phyloP scores from a whole-genome alignment of 2,797 vertebrate species.

The Dendrocincla fuliginosa region DNA sequence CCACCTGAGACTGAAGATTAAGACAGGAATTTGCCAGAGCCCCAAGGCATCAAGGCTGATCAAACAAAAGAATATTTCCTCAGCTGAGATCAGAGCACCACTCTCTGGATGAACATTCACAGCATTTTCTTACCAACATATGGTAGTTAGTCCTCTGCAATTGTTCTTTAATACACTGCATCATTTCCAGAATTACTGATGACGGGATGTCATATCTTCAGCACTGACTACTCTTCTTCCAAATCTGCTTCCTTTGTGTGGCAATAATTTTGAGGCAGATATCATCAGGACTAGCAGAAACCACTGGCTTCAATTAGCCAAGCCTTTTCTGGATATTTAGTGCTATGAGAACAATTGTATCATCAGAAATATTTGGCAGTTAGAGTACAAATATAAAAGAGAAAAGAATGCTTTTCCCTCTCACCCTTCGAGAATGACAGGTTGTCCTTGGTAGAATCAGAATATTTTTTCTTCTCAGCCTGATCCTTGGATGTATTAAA shows the following conservation, averaged over 20 bases:
- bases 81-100: slow-evolving; percentile 43
- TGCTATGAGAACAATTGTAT: background rate
- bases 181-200: background rate
- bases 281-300: background rate
- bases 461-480: background rate
- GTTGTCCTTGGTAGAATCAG: background rate
- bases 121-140: background rate
- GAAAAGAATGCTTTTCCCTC: background rate
- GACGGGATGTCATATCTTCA: background rate
- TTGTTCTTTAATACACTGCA: background rate
- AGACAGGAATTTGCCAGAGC: background rate
- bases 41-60: background rate
- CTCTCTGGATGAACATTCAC: slow-evolving; percentile 18
- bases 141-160: background rate
- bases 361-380: background rate
- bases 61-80: background rate
- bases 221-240: background rate
- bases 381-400: background rate
- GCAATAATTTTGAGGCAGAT: background rate
- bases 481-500: background rate
- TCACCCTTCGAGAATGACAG: background rate
- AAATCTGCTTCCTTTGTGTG: background rate
- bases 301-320: background rate
- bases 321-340: background rate
- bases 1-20: background rate